Base-by-base conservation (phyloP, 2,888 invertebrate genomes). In the Gymnosoma rotundatum region DNA sequence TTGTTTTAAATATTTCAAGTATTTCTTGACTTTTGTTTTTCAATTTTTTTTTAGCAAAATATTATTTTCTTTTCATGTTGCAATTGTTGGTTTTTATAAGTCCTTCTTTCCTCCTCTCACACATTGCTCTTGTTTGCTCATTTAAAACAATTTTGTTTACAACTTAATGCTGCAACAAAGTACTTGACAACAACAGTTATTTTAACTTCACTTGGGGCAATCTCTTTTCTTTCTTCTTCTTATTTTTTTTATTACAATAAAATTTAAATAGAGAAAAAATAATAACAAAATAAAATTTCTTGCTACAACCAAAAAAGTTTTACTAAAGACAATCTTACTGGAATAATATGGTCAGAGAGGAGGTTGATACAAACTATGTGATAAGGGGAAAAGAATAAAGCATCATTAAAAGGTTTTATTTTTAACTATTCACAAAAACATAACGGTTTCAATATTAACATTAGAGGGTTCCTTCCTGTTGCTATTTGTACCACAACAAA, bases 111-210 rank as follows among this genome's bases (percentile, higher is more conserved):
- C 8, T 32, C 56, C 12, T 16, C 1, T 21, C 6, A 16, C 38
- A 1, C 52, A 18, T 20, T 32, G 7, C 12, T 38, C 6, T 52
- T 52, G 38, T 67, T 63, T 1, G 56, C 21, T 50, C 25, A 83
- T 83, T 82, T 85, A 82, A 85, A 85, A 78, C 81, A 85, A 78
- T 85, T 82, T 85, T 72, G 74, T 78, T 82, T 78, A 78, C 78
- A 82, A 75, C 79, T 83, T 83, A 69, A 76, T 72, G 76, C 69
- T 56, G 25, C 75, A 76, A 83, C 80, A 64, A 74, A 84, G 63
- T 73, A 81, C 69, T 74, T 81, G 80, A 81, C 80, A 84, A 75
- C 75, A 75, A 66, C 69, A 60, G 73, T 74, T 21, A 75, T 66
- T 83, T 74, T 50, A 75, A 63, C 83, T 83, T 67, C 75, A 73